phyloP scores from a whole-genome alignment of 2,888 invertebrate genomes.

The Lymantria dispar region DNA sequence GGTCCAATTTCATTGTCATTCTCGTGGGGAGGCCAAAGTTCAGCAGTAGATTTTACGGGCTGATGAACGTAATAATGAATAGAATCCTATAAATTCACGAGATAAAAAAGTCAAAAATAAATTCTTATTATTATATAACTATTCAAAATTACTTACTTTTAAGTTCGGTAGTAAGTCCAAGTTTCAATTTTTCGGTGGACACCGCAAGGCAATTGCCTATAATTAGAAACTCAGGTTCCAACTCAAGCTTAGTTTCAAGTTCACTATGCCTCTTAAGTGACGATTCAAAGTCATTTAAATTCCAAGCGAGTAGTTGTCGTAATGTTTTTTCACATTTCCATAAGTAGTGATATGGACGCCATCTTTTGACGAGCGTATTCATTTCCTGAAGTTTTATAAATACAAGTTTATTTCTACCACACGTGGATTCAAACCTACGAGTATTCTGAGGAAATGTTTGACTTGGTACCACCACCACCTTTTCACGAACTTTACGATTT shows the following conservation, averaged over 20 bases:
- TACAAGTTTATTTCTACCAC: too few species aligned
- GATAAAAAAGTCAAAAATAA: too few species aligned
- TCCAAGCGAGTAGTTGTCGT: constrained; percentile 88
- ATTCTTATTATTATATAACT: too few species aligned
- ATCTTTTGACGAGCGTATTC: constrained; percentile 89
- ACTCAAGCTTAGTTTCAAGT: constrained; percentile 86
- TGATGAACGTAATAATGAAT: too few species aligned
- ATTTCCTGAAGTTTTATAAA: constrained; percentile 84
- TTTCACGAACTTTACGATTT: too few species aligned
- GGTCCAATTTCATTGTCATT: too few species aligned
- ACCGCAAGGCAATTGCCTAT: constrained; percentile 90
- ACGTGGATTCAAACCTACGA: too few species aligned
- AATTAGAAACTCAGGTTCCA: constrained; percentile 87
- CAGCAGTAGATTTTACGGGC: too few species aligned
- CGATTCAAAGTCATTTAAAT: constrained; percentile 88
- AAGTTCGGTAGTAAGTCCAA: constrained; percentile 91
- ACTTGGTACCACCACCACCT: too few species aligned
- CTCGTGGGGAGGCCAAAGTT: too few species aligned
- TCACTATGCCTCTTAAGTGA: constrained; percentile 89
- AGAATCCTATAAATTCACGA: too few species aligned
- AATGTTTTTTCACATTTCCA: constrained; percentile 94
- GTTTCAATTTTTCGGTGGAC: constrained; percentile 92
- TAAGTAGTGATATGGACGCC: constrained; percentile 93
- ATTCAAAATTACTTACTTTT: constrained; percentile 76
- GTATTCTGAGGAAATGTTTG: too few species aligned